Conservation (phyloP, 2,113 vertebrate genomes). For the Acrocephalus kingi region DNA sequence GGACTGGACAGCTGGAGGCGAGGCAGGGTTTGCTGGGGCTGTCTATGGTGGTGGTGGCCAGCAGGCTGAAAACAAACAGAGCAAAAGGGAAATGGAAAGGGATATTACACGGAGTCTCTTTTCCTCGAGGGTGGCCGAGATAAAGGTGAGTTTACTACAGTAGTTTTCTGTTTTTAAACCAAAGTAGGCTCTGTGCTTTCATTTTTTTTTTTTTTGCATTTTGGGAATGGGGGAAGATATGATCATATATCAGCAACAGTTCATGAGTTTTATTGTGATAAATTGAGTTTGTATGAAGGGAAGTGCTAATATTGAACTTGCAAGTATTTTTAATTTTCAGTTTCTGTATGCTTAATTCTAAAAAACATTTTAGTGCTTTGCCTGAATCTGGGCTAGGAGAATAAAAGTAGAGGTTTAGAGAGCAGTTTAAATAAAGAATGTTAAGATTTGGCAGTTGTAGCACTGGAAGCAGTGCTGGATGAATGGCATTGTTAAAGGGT, state of each 20-base stretch:
- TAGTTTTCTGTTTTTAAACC: background rate
- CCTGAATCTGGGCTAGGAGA: background rate
- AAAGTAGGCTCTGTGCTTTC: background rate
- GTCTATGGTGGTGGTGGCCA: slow-evolving; percentile 97
- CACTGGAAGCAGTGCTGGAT: background rate
- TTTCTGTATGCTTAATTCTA: background rate
- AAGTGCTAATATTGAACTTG: background rate
- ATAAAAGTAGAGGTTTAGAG: background rate
- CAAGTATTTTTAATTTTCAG: background rate
- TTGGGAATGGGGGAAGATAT: background rate
- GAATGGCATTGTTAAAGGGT: background rate
- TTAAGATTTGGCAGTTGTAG: background rate
- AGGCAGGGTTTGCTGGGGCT: slow-evolving; percentile 95
- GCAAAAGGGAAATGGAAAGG: slow-evolving; percentile 97
- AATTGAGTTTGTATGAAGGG: background rate
- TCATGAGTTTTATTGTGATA: background rate
- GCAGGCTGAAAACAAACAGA: slow-evolving; percentile 96
- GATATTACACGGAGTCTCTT: slow-evolving; percentile 98
- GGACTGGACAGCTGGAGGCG: slow-evolving; percentile 97
- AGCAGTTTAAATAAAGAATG: background rate
- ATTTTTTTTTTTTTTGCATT: background rate
- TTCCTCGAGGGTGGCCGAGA: slow-evolving; percentile 96
- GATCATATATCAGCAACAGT: background rate
- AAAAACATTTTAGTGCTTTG: background rate
- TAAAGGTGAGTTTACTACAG: slow-evolving; percentile 81